Percentiles rank a stretch among this genome's conserved stretches.
Conservation (phyloP, 2,113 vertebrate species). For the Phylloscopus trochiloides region DNA sequence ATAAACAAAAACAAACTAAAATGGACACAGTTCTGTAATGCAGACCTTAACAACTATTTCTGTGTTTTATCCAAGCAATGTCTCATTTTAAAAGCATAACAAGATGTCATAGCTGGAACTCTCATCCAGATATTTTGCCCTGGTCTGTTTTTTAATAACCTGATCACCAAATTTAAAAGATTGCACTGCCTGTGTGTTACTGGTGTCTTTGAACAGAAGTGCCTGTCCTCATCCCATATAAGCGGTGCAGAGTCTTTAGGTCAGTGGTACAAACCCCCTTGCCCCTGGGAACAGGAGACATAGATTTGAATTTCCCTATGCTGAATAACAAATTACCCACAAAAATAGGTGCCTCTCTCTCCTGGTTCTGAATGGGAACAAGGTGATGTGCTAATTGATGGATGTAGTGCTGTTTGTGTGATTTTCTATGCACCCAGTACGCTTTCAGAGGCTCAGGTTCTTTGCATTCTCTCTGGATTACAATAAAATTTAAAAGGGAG, state of each 20-base stretch:
- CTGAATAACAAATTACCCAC: neutral
- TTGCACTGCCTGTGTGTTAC: neutral
- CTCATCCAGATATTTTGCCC: neutral
- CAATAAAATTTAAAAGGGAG: neutral
- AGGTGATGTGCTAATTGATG: neutral
- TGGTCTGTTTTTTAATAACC: neutral
- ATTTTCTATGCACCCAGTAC: neutral
- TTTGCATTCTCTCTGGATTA: neutral
- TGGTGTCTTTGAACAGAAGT: neutral
- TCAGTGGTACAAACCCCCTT: neutral
- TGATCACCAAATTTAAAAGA: neutral
- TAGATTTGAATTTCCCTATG: neutral
- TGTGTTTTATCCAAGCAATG: neutral
- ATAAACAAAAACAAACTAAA: neutral
- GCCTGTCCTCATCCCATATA: too few relatives aligned
- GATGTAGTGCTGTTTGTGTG: neutral
- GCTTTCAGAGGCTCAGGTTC: neutral
- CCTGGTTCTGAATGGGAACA: neutral
- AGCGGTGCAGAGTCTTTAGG: neutral
- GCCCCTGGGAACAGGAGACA: neutral
- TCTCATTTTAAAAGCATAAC: neutral
- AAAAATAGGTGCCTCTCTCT: neutral
- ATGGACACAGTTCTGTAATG: neutral
- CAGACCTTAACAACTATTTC: neutral
- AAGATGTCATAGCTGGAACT: neutral